A percentile compares a stretch with the other conserved stretches of the same genome.
These are phyloP conservation scores for Notarius lentiginosus DNA, from an alignment of 2,113 vertebrate genomes.

Conservation along the genomic window DNA sequence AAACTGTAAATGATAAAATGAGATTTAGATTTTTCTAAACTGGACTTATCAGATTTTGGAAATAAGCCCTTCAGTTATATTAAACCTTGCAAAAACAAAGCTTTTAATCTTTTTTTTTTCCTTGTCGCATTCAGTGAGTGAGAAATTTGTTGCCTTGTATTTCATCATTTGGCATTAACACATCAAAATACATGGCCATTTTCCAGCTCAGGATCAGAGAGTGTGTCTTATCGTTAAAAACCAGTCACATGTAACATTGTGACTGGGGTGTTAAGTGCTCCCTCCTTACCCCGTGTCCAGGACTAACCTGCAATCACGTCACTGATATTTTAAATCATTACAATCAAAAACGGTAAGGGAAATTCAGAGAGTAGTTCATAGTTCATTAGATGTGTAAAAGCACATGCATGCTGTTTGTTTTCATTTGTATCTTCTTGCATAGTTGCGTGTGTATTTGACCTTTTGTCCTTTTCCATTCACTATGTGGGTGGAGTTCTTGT, in stretches of 20 bases:
- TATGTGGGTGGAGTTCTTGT: slow-evolving; percentile 8
- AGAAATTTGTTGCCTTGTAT: neutral
- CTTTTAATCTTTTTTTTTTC: neutral
- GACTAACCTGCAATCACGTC: neutral
- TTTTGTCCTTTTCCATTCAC: neutral
- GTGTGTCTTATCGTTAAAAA: slow-evolving; percentile 46
- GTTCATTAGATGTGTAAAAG: neutral
- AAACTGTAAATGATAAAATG: too few relatives aligned
- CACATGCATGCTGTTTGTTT: neutral
- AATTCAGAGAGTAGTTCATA: neutral
- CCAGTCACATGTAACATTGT: slow-evolving; percentile 33
- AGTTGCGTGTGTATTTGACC: neutral
- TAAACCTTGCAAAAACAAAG: neutral
- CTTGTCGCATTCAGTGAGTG: neutral
- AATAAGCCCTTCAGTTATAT: neutral
- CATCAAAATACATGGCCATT: slow-evolving; percentile 49
- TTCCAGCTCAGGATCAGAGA: slow-evolving; percentile 52
- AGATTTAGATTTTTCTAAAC: too few relatives aligned
- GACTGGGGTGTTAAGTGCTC: neutral
- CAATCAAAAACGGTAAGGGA: neutral
- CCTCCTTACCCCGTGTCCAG: neutral
- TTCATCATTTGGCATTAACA: neutral
- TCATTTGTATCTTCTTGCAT: neutral
- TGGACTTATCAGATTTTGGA: too few relatives aligned
- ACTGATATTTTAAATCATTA: neutral